A percentile compares a stretch with the other conserved stretches of the same genome.
Conservation (phyloP, 2,888 invertebrate genomes). For the Pristionchus mayeri region DNA sequence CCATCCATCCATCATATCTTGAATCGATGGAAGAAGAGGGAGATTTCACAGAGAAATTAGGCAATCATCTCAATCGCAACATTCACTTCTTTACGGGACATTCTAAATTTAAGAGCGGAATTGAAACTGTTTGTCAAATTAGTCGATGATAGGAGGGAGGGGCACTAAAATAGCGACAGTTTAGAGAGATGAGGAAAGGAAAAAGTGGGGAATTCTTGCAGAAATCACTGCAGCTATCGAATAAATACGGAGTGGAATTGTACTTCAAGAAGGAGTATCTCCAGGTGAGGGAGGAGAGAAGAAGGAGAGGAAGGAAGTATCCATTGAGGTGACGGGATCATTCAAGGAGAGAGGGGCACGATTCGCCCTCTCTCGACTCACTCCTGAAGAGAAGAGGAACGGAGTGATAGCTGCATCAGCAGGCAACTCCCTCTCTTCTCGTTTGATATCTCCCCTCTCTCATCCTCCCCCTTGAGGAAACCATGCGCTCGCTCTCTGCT, state of each 20-base stretch:
- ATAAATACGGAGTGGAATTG: constrained; percentile 86
- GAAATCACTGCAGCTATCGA: constrained; percentile 87
- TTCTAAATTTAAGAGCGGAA: not conserved
- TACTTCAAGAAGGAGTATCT: constrained; percentile 94
- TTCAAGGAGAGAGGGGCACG: constrained; percentile 95
- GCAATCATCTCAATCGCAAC: too few species aligned
- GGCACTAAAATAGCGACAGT: not conserved
- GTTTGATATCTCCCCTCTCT: not conserved
- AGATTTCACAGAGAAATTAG: too few species aligned
- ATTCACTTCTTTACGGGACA: too few species aligned
- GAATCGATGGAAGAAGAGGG: not conserved
- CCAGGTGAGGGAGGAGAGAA: constrained; percentile 79
- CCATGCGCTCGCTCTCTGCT: constrained; percentile 89
- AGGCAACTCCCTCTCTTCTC: constrained; percentile 46
- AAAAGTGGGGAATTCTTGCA: constrained; percentile 78
- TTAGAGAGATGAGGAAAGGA: not conserved
- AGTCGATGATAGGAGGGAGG: not conserved
- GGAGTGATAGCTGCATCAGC: constrained; percentile 73
- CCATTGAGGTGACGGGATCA: constrained; percentile 86
- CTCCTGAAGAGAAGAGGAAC: constrained; percentile 53
- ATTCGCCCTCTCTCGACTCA: constrained; percentile 78
- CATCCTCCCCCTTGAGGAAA: constrained; percentile 81
- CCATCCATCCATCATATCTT: too few species aligned
- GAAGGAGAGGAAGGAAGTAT: not conserved
- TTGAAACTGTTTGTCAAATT: constrained; percentile 10